Evolutionary conservation across 2,113 vertebrate genomes (phyloP).

Genomic region (Eira barbara): DNA sequence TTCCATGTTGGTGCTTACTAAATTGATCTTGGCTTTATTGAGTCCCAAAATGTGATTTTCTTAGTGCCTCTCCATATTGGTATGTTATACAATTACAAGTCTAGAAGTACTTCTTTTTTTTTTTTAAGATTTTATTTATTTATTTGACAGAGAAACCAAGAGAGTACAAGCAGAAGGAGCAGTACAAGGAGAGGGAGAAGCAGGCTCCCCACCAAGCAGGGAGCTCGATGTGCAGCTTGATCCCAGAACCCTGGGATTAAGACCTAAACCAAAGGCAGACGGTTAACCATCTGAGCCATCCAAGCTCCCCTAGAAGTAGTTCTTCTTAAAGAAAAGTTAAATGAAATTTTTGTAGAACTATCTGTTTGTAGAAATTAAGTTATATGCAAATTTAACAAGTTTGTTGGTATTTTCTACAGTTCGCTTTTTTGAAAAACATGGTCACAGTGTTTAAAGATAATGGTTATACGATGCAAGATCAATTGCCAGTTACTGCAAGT

Average conservation of each 20-base stretch:
- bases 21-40: conserved; percentile 71
- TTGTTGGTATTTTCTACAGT: background rate
- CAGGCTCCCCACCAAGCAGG: background rate
- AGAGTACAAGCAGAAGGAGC: background rate
- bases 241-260: background rate
- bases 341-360: background rate
- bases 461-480: background rate
- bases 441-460: conserved; percentile 15
- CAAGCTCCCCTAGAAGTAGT: background rate
- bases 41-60: conserved; percentile 64
- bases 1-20: conserved; percentile 71
- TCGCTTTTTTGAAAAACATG: conserved; percentile 15
- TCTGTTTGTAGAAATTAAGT: conserved; percentile 20
- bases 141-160: background rate
- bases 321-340: conserved; percentile 42
- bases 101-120: background rate
- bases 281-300: background rate
- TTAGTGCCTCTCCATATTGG: conserved; percentile 20
- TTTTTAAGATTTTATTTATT: background rate
- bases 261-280: background rate
- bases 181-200: background rate
- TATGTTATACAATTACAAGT: background rate
- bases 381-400: background rate
- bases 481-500: conserved; percentile 22
- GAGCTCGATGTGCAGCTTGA: background rate